Conservation (phyloP, 2,888 invertebrate genomes). For the Lasioglossum morio region DNA sequence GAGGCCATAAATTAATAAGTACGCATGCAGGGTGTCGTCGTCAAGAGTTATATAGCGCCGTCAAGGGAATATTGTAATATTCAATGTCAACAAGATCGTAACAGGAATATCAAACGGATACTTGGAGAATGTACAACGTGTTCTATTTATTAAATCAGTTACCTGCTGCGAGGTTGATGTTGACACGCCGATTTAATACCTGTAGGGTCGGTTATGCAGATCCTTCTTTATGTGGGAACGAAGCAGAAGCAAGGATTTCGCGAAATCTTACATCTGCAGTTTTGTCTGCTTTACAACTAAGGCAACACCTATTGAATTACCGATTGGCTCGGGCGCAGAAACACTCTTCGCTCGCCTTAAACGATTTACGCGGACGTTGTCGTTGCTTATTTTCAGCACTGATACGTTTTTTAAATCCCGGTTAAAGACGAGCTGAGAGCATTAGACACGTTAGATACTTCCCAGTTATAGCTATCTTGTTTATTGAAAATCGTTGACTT, state of each 20-base stretch:
- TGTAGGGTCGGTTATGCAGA: not conserved
- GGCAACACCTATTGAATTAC: not conserved
- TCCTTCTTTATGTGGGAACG: not conserved
- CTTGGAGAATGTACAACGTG: not conserved
- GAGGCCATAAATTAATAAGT: not conserved
- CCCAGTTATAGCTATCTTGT: not conserved
- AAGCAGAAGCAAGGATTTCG: not conserved
- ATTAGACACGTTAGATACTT: not conserved
- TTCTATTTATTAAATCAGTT: conserved; percentile 13
- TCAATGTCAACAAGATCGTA: not conserved
- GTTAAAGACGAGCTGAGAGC: not conserved
- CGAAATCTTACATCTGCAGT: not conserved
- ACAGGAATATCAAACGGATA: not conserved
- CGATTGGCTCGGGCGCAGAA: not conserved
- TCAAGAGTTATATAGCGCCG: not conserved
- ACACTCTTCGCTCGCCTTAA: not conserved
- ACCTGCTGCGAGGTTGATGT: conserved; percentile 6
- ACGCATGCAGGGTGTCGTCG: not conserved
- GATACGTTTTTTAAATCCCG: not conserved
- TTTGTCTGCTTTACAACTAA: not conserved
- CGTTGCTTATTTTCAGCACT: not conserved
- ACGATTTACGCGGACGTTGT: not conserved
- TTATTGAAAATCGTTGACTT: not conserved
- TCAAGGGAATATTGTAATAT: not conserved
- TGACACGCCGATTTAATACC: not conserved